phyloP scores from a whole-genome alignment of 2,113 vertebrate genomes.

The Nerophis lumbriciformis region DNA sequence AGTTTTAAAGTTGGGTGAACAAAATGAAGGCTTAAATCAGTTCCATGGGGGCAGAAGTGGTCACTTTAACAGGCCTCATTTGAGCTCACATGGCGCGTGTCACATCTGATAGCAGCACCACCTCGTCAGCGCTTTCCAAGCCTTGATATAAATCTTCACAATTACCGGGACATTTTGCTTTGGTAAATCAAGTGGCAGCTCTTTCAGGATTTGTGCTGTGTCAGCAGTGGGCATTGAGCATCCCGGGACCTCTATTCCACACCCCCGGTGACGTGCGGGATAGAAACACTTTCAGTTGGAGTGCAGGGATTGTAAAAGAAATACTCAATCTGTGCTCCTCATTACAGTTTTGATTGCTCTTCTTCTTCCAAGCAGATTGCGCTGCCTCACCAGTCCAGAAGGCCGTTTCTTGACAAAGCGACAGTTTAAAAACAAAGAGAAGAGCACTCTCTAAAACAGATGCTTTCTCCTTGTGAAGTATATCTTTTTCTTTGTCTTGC shows the following conservation, averaged over 20 bases:
- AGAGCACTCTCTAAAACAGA: slow-evolving; percentile 13
- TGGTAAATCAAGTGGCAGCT: slow-evolving; percentile 64
- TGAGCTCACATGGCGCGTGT: slow-evolving; percentile 69
- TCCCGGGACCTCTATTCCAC: slow-evolving; percentile 59
- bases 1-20: slow-evolving; percentile 6
- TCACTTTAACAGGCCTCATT: slow-evolving; percentile 61
- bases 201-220: slow-evolving; percentile 66
- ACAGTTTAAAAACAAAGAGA: not conserved
- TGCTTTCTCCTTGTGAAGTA: slow-evolving; percentile 7
- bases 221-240: slow-evolving; percentile 63
- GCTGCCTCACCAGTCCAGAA: slow-evolving; percentile 11
- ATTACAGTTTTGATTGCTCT: slow-evolving; percentile 44
- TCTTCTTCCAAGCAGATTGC: slow-evolving; percentile 19
- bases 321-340: slow-evolving; percentile 52
- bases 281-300: slow-evolving; percentile 70
- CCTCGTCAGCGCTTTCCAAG: slow-evolving; percentile 69
- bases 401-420: slow-evolving; percentile 2
- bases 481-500: slow-evolving; percentile 14
- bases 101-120: slow-evolving; percentile 70
- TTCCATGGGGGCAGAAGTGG: slow-evolving; percentile 41
- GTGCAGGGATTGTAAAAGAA: slow-evolving; percentile 60
- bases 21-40: slow-evolving; percentile 27
- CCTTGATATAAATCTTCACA: slow-evolving; percentile 76
- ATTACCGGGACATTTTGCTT: slow-evolving; percentile 71
- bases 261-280: slow-evolving; percentile 50